These are phyloP conservation scores for Pseudomyrmex cubaensis DNA, from an alignment of 1,140 invertebrate species.

Conservation along the genomic window DNA sequence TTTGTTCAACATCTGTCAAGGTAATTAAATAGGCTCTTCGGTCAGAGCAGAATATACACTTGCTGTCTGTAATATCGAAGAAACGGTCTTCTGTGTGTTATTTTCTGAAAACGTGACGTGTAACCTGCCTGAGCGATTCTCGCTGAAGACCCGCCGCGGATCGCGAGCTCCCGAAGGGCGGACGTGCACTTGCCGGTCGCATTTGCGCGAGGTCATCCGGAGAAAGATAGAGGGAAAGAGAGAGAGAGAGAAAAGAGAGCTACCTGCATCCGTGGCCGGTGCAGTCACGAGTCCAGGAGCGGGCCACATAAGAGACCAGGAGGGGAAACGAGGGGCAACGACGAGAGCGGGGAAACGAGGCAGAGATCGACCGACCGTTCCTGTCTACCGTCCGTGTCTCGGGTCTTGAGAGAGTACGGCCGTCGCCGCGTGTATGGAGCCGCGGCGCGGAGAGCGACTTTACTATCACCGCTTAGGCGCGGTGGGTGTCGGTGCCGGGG, in stretches of 20 bases:
- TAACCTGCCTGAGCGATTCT: constrained; percentile 32
- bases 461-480: constrained; percentile 76
- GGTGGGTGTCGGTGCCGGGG: constrained; percentile 80
- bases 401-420: constrained; percentile 55
- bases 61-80: too few species aligned
- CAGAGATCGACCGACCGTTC: constrained; percentile 59
- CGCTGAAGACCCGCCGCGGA: constrained; percentile 3
- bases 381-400: constrained; percentile 34
- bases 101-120: constrained; percentile 1
- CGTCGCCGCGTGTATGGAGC: constrained; percentile 2
- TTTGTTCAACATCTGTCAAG: background rate
- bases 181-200: constrained; percentile 67
- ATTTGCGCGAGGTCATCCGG: constrained; percentile 65
- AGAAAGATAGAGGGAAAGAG: background rate
- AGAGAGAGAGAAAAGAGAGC: constrained; percentile 61
- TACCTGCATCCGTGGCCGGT: constrained; percentile 66
- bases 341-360: constrained; percentile 57
- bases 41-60: too few species aligned
- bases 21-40: background rate
- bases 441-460: constrained; percentile 48
- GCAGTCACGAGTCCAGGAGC: constrained; percentile 68
- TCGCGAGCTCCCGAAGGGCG: constrained; percentile 48
- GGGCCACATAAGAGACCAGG: background rate
- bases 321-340: background rate
- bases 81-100: too few species aligned